These are phyloP conservation scores for Sebastes oblongus DNA, from an alignment of 2,797 vertebrate genomes.

Conservation along the genomic window DNA sequence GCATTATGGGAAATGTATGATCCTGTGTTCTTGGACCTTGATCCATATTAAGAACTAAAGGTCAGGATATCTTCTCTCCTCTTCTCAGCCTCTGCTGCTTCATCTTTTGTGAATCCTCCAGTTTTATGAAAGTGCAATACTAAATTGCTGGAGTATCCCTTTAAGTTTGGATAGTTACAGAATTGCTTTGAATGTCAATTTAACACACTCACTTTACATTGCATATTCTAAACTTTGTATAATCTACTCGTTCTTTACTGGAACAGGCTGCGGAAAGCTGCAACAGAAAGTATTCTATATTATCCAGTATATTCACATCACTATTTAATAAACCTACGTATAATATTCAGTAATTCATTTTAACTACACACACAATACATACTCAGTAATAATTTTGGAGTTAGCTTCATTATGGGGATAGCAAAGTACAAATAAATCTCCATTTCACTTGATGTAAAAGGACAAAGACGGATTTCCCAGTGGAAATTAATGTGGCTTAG, in stretches of 20 bases:
- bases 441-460: constrained; percentile 60
- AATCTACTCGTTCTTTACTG: background rate
- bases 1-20: background rate
- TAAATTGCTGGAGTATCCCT: background rate
- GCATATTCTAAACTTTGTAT: background rate
- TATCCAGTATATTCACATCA: background rate
- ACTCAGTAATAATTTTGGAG: constrained; percentile 25
- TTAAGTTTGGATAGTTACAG: background rate
- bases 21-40: background rate
- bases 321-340: background rate
- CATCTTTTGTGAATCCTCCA: background rate
- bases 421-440: constrained; percentile 56
- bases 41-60: background rate
- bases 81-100: background rate
- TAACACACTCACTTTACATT: background rate
- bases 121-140: background rate
- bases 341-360: background rate
- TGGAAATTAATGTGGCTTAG: constrained; percentile 66
- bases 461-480: constrained; percentile 67
- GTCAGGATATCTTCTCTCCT: background rate
- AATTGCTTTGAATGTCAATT: background rate
- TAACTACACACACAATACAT: background rate
- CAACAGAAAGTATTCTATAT: background rate
- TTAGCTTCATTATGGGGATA: constrained; percentile 60
- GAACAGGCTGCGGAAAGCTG: background rate